Percentiles rank a stretch among this genome's conserved stretches.
Evolutionary conservation across 2,113 vertebrate genomes (phyloP).

Genomic region (rabbit (Oryctolagus cuniculus)): DNA sequence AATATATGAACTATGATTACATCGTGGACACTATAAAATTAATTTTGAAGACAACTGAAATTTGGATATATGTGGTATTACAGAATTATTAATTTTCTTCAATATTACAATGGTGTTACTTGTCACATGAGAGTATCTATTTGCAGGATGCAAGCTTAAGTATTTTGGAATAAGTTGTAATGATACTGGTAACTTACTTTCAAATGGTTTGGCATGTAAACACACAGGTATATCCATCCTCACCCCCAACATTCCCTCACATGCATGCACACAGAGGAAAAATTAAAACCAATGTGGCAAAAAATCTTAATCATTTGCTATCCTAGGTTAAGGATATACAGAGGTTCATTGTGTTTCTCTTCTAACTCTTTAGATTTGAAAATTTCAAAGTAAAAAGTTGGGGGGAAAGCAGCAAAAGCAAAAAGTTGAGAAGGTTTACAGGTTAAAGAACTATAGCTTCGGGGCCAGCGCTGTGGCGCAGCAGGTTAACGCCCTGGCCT

Average conservation of each 20-base stretch:
- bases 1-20: background rate
- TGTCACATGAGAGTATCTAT: constrained; percentile 1
- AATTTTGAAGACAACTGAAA: background rate
- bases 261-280: background rate
- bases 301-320: constrained; percentile 41
- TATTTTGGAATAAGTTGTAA: constrained; percentile 1
- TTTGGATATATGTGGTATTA: background rate
- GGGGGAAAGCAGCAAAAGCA: background rate
- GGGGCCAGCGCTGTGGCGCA: no score
- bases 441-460: background rate
- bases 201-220: constrained; percentile 17
- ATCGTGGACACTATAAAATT: constrained; percentile 17
- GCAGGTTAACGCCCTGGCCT: no score
- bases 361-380: constrained; percentile 18
- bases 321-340: constrained; percentile 5
- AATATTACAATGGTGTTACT: background rate
- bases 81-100: constrained; percentile 1
- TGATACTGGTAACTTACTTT: constrained; percentile 1
- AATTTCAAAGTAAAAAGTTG: constrained; percentile 50
- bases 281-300: constrained; percentile 56
- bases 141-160: background rate
- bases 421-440: constrained; percentile 8
- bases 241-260: background rate
- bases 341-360: background rate
- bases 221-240: background rate